Conservation (phyloP, 1,140 invertebrate species). For the Pemphigus obesinymphae region DNA sequence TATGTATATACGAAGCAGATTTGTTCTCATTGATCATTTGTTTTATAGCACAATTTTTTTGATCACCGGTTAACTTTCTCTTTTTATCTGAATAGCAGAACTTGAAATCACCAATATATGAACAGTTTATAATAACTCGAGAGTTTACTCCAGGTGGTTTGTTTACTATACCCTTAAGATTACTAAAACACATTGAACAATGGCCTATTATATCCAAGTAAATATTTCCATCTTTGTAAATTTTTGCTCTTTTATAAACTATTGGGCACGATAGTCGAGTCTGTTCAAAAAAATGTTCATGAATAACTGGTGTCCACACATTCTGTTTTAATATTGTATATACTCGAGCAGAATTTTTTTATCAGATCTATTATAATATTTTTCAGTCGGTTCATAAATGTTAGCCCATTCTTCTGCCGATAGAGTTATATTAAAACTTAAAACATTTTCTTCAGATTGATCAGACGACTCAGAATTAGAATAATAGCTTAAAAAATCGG, state of each 20-base stretch:
- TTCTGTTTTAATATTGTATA: neutral
- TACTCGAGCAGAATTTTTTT: neutral
- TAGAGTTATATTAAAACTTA: neutral
- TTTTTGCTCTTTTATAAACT: neutral
- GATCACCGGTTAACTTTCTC: neutral
- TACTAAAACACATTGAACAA: neutral
- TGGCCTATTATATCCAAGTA: neutral
- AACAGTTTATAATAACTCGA: neutral
- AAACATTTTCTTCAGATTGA: neutral
- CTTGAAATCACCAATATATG: neutral
- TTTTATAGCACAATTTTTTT: neutral
- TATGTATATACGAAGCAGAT: neutral
- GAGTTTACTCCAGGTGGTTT: neutral
- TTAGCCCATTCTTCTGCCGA: neutral
- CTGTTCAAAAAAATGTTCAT: neutral
- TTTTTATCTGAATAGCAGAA: neutral
- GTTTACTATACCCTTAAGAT: neutral
- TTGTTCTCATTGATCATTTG: neutral
- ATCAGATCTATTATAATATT: neutral
- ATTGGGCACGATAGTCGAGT: neutral
- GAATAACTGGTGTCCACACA: neutral
- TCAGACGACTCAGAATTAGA: neutral
- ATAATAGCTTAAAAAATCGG: neutral
- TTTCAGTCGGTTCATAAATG: neutral
- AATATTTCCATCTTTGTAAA: neutral